A percentile compares a stretch with the other conserved stretches of the same genome.
Conservation (phyloP, 1,140 invertebrate species). For the Lysiphlebus fabarum region DNA sequence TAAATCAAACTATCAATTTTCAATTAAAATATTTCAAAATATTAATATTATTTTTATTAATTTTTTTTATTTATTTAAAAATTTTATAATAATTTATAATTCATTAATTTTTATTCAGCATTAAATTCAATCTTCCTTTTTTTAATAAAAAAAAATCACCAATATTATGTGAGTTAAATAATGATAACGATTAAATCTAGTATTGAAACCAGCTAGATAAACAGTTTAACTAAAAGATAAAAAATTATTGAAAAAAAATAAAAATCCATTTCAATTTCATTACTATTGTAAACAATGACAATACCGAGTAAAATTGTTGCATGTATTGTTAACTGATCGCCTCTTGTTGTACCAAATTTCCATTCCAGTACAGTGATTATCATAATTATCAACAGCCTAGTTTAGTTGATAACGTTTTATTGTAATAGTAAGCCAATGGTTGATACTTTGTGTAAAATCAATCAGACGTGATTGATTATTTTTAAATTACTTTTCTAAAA, state of each 20-base stretch:
- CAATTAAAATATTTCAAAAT: slow-evolving; percentile 3
- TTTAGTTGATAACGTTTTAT: slow-evolving; percentile 51
- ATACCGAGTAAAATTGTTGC: slow-evolving; percentile 64
- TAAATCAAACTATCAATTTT: slow-evolving; percentile 7
- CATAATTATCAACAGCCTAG: slow-evolving; percentile 55
- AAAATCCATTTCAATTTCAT: slow-evolving; percentile 72
- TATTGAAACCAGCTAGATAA: slow-evolving; percentile 20
- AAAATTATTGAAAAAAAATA: slow-evolving; percentile 51
- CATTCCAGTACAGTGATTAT: slow-evolving; percentile 22
- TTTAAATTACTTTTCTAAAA: slow-evolving; percentile 48
- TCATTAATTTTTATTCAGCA: too few relatives aligned
- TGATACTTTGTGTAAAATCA: slow-evolving; percentile 56
- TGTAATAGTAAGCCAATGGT: slow-evolving; percentile 59
- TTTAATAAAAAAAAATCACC: too few relatives aligned
- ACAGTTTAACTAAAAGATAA: slow-evolving; percentile 48
- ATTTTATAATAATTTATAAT: too few relatives aligned
- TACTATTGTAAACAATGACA: slow-evolving; percentile 69
- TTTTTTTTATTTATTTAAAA: too few relatives aligned
- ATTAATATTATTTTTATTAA: too few relatives aligned
- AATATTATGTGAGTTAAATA: too few relatives aligned
- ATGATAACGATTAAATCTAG: slow-evolving; percentile 11
- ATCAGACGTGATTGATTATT: slow-evolving; percentile 55
- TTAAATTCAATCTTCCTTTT: too few relatives aligned
- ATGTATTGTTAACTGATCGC: slow-evolving; percentile 65
- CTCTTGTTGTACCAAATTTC: slow-evolving; percentile 48